A percentile compares a stretch with the other conserved stretches of the same genome.
Evolutionary conservation across 2,888 invertebrate species (phyloP).

Genomic region (Crocallis elinguaria): DNA sequence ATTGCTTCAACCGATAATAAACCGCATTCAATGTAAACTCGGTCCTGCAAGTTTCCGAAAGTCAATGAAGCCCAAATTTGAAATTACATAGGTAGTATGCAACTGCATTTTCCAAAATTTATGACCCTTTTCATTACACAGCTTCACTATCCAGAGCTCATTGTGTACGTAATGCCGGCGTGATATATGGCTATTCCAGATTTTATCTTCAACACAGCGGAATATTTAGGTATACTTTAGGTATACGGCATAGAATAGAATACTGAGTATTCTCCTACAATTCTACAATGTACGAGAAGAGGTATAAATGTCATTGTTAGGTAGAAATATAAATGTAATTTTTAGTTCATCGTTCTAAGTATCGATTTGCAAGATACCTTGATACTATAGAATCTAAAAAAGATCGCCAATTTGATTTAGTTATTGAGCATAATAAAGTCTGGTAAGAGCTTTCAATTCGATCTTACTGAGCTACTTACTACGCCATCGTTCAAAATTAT

Average conservation of each 20-base stretch:
- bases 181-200: slow-evolving; percentile 30
- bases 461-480: too few relatives aligned
- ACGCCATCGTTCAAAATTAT: too few relatives aligned
- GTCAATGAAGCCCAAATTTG: slow-evolving; percentile 10
- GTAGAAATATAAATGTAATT: too few relatives aligned
- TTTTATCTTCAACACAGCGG: slow-evolving; percentile 24
- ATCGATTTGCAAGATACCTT: too few relatives aligned
- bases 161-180: slow-evolving; percentile 31
- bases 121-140: slow-evolving; percentile 29
- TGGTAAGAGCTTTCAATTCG: too few relatives aligned
- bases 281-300: background rate
- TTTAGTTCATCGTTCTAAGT: too few relatives aligned
- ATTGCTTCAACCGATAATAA: too few relatives aligned
- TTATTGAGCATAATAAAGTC: too few relatives aligned
- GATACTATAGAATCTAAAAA: too few relatives aligned
- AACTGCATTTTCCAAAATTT: slow-evolving; percentile 25
- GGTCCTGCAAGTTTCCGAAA: background rate
- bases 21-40: slow-evolving; percentile 14
- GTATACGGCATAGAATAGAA: background rate
- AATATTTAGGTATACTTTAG: background rate
- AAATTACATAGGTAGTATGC: slow-evolving; percentile 10
- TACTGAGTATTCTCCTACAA: background rate
- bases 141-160: slow-evolving; percentile 23
- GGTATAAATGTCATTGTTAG: too few relatives aligned
- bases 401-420: too few relatives aligned